Conservation (phyloP, 2,888 invertebrate genomes). For the Clepsis dumicolana region DNA sequence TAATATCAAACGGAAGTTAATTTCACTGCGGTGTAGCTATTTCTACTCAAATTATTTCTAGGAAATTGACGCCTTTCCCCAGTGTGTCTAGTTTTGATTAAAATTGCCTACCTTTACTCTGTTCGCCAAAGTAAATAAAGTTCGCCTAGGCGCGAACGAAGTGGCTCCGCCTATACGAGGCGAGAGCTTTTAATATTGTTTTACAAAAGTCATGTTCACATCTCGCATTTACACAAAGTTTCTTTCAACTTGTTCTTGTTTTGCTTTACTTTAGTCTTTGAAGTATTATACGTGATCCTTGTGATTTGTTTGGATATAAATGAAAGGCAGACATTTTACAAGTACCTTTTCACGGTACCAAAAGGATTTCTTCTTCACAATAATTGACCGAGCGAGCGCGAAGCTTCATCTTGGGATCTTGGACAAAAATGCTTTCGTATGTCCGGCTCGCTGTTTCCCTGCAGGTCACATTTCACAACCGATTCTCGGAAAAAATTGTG, state of each 20-base stretch:
- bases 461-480: too few relatives aligned
- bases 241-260: conserved; percentile 45
- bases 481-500: too few relatives aligned
- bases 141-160: conserved; percentile 14
- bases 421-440: too few relatives aligned
- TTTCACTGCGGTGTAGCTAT: neutral
- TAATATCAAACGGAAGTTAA: neutral
- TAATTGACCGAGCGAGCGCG: too few relatives aligned
- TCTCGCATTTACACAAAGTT: conserved; percentile 36
- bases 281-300: conserved; percentile 28
- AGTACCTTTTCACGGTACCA: neutral
- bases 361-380: neutral
- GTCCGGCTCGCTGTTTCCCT: too few relatives aligned
- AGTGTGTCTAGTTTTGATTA: neutral
- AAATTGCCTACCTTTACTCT: conserved; percentile 4
- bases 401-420: too few relatives aligned
- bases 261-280: conserved; percentile 46
- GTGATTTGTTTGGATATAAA: conserved; percentile 15
- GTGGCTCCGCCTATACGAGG: conserved; percentile 6
- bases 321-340: conserved; percentile 16
- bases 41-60: neutral
- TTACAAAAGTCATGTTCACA: conserved; percentile 30
- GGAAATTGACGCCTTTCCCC: neutral
- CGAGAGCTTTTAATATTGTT: conserved; percentile 33
- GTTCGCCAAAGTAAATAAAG: conserved; percentile 6